Conservation (phyloP, 1,140 invertebrate genomes). For the Papilio helenus region DNA sequence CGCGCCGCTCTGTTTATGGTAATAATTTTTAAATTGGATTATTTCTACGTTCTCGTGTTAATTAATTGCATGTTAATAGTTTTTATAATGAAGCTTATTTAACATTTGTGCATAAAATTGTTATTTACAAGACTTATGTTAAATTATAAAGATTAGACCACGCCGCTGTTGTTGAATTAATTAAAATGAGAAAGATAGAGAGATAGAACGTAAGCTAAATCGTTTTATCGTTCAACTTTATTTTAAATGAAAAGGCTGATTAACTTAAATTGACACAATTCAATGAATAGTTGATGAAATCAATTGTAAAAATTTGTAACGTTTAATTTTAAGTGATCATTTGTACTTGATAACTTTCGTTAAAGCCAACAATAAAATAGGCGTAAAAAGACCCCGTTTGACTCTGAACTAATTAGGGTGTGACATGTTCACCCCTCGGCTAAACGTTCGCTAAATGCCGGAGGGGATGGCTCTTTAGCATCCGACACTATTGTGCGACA, state of each 20-base stretch:
- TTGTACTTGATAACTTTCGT: constrained; percentile 46
- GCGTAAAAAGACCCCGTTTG: constrained; percentile 60
- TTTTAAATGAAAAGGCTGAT: background rate
- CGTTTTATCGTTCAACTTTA: background rate
- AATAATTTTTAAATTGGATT: constrained; percentile 19
- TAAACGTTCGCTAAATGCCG: constrained; percentile 55
- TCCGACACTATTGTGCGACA: constrained; percentile 48
- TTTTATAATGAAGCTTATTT: constrained; percentile 5
- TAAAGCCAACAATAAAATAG: constrained; percentile 56
- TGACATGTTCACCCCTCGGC: constrained; percentile 49
- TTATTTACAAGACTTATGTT: background rate
- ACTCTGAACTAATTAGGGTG: constrained; percentile 70
- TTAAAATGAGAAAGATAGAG: background rate
- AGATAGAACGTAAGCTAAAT: background rate
- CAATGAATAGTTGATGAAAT: background rate
- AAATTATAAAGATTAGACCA: background rate
- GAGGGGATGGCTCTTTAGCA: constrained; percentile 43
- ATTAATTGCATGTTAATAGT: constrained; percentile 11
- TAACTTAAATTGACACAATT: background rate
- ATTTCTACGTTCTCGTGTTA: background rate
- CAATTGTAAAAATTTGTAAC: background rate
- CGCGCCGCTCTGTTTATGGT: background rate
- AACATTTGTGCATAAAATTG: background rate
- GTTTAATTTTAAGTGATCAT: background rate
- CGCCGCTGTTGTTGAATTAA: background rate